phyloP scores from a whole-genome alignment of 2,113 vertebrate genomes.

The Mustela lutreola region DNA sequence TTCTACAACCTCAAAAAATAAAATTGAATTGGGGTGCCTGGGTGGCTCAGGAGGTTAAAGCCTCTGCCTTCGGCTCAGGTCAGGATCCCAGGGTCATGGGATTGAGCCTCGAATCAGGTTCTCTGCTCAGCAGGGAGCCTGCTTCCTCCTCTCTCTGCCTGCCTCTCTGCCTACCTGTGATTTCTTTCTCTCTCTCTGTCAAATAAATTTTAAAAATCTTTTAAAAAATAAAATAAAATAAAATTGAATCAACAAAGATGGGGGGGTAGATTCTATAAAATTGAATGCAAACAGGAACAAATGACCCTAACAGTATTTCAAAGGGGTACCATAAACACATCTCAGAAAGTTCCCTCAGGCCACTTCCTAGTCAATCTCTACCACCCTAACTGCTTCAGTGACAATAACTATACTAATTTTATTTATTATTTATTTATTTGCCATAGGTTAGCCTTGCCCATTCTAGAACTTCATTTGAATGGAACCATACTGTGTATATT shows the following conservation, averaged over 20 bases:
- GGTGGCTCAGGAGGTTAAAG: no score
- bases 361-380: not conserved
- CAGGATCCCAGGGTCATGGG: no score
- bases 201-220: no score
- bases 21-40: not conserved
- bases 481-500: not conserved
- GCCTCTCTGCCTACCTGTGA: no score
- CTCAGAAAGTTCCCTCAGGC: not conserved
- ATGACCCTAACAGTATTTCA: not conserved
- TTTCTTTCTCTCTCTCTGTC: no score
- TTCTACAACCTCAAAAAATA: not conserved
- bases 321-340: not conserved
- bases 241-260: not conserved
- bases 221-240: not conserved
- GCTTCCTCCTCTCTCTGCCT: no score
- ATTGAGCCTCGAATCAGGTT: no score
- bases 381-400: not conserved
- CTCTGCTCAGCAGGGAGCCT: no score
- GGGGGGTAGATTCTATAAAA: not conserved
- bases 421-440: not conserved
- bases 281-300: slow-evolving; percentile 3
- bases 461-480: not conserved
- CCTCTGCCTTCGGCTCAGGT: no score
- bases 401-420: slow-evolving; percentile 3
- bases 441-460: not conserved